Percentiles rank a stretch among this genome's conserved stretches.
phyloP scores from a whole-genome alignment of 2,888 invertebrate genomes.

The Epiblema foenella region DNA sequence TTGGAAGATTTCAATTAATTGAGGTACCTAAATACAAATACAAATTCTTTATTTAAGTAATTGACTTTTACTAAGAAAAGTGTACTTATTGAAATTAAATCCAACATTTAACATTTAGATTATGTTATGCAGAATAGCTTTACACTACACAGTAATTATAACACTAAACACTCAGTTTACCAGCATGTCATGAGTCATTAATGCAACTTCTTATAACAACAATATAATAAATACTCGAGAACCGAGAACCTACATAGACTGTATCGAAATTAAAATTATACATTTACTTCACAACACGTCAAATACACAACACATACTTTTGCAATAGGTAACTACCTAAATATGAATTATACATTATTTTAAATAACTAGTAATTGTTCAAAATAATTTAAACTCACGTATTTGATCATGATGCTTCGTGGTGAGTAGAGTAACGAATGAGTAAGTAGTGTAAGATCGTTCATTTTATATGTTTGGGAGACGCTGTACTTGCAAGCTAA shows the following conservation, averaged over 20 bases:
- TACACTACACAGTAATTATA: too few relatives aligned
- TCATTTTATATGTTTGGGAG: slow-evolving; percentile 78
- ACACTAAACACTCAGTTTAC: too few relatives aligned
- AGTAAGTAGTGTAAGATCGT: slow-evolving; percentile 73
- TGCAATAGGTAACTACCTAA: slow-evolving; percentile 54
- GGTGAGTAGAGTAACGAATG: slow-evolving; percentile 82
- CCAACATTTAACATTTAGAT: too few relatives aligned
- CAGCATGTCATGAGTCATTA: too few relatives aligned
- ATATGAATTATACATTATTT: slow-evolving; percentile 47
- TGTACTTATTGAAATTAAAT: too few relatives aligned
- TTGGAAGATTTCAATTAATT: background rate
- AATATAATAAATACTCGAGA: too few relatives aligned
- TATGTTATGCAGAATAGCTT: too few relatives aligned
- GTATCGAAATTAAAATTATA: slow-evolving; percentile 2
- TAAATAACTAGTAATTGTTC: slow-evolving; percentile 50
- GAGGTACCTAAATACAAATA: too few relatives aligned
- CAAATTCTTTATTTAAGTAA: too few relatives aligned
- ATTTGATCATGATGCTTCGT: slow-evolving; percentile 82
- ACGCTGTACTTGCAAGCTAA: slow-evolving; percentile 69
- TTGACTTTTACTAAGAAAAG: too few relatives aligned
- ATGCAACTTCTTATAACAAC: too few relatives aligned
- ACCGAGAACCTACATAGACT: background rate
- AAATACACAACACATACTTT: slow-evolving; percentile 60
- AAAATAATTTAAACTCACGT: slow-evolving; percentile 69
- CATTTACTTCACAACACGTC: slow-evolving; percentile 10